Percentiles rank a stretch among this genome's conserved stretches.
Evolutionary conservation across 2,888 invertebrate genomes (phyloP).

Genomic region (Sthenelais limicola): DNA sequence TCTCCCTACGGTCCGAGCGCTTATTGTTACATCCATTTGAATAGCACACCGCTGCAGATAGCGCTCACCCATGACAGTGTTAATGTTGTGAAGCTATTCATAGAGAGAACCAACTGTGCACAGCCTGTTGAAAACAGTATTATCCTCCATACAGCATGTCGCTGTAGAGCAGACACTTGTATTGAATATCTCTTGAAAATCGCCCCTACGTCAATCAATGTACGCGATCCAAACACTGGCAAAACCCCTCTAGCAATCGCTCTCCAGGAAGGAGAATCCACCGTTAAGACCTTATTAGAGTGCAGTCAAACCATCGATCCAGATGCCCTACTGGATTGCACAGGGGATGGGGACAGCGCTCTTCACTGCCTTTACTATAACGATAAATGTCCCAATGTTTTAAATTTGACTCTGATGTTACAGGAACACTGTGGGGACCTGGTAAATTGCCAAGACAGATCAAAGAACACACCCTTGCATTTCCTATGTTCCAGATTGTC

Average conservation of each 20-base stretch:
- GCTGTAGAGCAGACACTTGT: constrained; percentile 9
- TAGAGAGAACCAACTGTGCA: constrained; percentile 6
- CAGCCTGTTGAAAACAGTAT: background rate
- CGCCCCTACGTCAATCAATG: constrained; percentile 18
- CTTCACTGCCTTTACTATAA: constrained; percentile 16
- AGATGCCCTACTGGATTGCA: constrained; percentile 25
- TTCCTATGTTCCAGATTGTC: constrained; percentile 15
- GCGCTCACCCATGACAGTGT: constrained; percentile 29
- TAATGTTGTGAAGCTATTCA: constrained; percentile 29
- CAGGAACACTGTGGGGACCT: constrained; percentile 10
- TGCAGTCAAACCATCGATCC: constrained; percentile 1
- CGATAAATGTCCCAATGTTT: constrained; percentile 5
- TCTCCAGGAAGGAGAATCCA: constrained; percentile 5
- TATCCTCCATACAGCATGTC: constrained; percentile 21
- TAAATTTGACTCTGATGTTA: constrained; percentile 10
- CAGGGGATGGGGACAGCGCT: constrained; percentile 12
- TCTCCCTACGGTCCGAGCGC: constrained; percentile 22
- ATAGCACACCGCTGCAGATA: constrained; percentile 12
- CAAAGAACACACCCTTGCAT: constrained; percentile 27
- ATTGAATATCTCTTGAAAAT: constrained; percentile 15
- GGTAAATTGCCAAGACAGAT: constrained; percentile 10
- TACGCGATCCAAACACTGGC: constrained; percentile 5
- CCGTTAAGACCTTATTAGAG: constrained; percentile 14
- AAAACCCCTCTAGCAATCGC: constrained; percentile 30
- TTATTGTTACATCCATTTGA: constrained; percentile 20